Base-by-base conservation (phyloP, 1,140 invertebrate genomes). In the Hydropsyche tenuis region DNA sequence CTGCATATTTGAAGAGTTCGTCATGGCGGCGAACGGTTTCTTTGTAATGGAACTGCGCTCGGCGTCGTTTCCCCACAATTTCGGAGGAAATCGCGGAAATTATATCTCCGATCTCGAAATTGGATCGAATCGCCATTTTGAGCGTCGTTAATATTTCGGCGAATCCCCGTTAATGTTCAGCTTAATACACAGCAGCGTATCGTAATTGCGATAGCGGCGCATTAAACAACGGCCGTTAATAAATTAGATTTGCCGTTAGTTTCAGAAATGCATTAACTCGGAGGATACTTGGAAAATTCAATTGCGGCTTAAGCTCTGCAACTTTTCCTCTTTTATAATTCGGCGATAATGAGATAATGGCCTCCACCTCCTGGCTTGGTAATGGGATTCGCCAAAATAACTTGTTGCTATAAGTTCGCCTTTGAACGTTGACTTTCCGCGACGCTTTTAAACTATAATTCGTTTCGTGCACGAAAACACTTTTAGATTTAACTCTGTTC, bases 1-100 rank as follows among this genome's bases (percentile, higher is more conserved):
- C 48, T 70, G 63, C 64, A 73, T 73, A 73, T 73, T 73, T 73
- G 63, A 73, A 48, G 63, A 73, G 71, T 73, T 73, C 71, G 71
- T 73, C 71, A 73, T 73, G 43, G 62, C n/a, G 42, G 22, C 23
- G 69, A 51, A 23, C 37, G 30, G 51, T 46, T 70, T 30, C 42
- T 63, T 56, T 60, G 37, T 42, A 63, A 72, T 72, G 56, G 51
- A 72, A 63, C 46, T 22, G 69, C 27, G 62, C 22, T 30, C 46
- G 46, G 12, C 14, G 63, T 42, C 18, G 9, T 25, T 43, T 62
- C 62, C 22, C 7, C 25, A 7, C 0, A 73, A 45, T 73, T 65
- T 73, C 27, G 25, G 65, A 65, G 63, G 25, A 66, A 65, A 64
- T 73, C 51, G 20, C 14, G n/a, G 64, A 73, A 48, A 56, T n/a